A percentile compares a stretch with the other conserved stretches of the same genome.
Evolutionary conservation across 1,140 invertebrate genomes (phyloP).

Genomic region (Nautilus pompilius): DNA sequence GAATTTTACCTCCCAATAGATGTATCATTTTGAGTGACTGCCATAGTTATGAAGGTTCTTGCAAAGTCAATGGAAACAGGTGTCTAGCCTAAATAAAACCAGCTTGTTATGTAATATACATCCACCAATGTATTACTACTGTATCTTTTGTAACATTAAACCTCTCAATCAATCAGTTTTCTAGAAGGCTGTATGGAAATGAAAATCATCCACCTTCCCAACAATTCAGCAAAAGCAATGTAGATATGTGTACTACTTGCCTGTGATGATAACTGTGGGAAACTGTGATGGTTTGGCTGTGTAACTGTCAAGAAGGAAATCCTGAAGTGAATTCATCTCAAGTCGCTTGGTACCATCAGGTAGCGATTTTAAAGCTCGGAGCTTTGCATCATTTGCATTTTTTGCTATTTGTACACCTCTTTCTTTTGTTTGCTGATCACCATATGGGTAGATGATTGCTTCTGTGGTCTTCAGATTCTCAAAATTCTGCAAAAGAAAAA

Average conservation of each 20-base stretch:
- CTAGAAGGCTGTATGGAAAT: too few species aligned
- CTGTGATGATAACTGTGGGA: slow-evolving; percentile 27
- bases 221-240: not conserved
- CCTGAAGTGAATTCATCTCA: slow-evolving; percentile 18
- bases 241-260: slow-evolving; percentile 11
- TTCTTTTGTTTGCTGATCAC: slow-evolving; percentile 21
- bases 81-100: too few species aligned
- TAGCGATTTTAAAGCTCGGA: slow-evolving; percentile 22
- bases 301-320: slow-evolving; percentile 31
- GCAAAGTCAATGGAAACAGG: too few species aligned
- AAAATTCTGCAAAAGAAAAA: slow-evolving; percentile 21
- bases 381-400: slow-evolving; percentile 28
- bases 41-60: too few species aligned
- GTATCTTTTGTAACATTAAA: too few species aligned
- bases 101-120: too few species aligned
- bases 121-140: too few species aligned
- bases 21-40: too few species aligned
- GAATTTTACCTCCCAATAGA: too few species aligned
- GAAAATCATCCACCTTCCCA: too few species aligned
- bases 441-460: slow-evolving; percentile 34
- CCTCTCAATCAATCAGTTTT: too few species aligned
- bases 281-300: slow-evolving; percentile 28
- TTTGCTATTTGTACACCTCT: slow-evolving; percentile 15
- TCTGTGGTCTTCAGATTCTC: slow-evolving; percentile 12
- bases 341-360: slow-evolving; percentile 25